phyloP scores from a whole-genome alignment of 2,797 vertebrate genomes.

The Myotis pilosus region DNA sequence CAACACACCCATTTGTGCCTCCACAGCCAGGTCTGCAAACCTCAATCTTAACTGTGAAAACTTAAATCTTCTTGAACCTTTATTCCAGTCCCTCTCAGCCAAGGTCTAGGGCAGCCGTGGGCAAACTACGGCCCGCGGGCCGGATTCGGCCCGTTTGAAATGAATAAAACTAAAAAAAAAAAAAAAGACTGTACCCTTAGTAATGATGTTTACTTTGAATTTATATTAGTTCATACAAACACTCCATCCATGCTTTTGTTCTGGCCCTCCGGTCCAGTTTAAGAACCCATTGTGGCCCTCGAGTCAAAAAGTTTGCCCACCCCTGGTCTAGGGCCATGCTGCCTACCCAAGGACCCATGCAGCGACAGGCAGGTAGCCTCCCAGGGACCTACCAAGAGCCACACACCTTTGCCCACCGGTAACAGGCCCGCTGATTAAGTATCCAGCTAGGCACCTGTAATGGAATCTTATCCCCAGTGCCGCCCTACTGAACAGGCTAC shows the following conservation, averaged over 20 bases:
- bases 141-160: no score
- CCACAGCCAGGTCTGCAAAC: not conserved
- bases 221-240: no score
- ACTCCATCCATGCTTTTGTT: no score
- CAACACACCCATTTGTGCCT: not conserved
- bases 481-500: not conserved
- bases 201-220: no score
- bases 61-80: not conserved
- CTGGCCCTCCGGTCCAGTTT: no score
- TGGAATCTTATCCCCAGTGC: not conserved
- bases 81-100: not conserved
- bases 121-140: no score
- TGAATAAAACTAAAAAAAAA: no score
- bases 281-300: no score
- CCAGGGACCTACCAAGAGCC: not conserved
- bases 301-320: no score
- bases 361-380: not conserved
- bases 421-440: not conserved
- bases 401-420: not conserved
- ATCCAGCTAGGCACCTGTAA: not conserved
- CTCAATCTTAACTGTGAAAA: not conserved
- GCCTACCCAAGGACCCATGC: not conserved
- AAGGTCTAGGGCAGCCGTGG: not conserved
- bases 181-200: no score
- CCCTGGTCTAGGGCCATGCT: not conserved